A percentile compares a stretch with the other conserved stretches of the same genome.
phyloP scores from a whole-genome alignment of 2,113 vertebrate species.

The Pardalotus punctatus region DNA sequence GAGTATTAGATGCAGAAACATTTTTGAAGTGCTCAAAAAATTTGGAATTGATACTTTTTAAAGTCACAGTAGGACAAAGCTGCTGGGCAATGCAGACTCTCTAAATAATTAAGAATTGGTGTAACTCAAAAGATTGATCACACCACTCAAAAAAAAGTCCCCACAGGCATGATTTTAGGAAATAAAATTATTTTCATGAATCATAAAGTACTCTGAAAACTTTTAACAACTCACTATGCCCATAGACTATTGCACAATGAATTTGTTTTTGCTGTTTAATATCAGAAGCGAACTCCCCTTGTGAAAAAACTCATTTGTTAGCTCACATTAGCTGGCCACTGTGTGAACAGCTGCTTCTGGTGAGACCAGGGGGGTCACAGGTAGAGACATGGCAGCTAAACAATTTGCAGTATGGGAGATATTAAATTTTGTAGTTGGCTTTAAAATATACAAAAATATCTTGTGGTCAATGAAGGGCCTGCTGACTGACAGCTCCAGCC shows the following conservation, averaged over 20 bases:
- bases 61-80: background rate
- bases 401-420: background rate
- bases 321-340: background rate
- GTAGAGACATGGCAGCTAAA: background rate
- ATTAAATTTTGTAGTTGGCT: background rate
- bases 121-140: background rate
- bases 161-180: background rate
- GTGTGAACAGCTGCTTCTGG: background rate
- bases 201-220: background rate
- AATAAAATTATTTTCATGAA: background rate
- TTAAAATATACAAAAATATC: background rate
- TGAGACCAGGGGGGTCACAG: background rate
- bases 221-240: background rate
- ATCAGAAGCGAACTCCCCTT: background rate
- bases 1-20: conserved; percentile 61
- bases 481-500: no score
- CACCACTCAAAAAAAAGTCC: accelerated
- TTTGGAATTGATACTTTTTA: background rate
- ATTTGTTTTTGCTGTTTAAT: background rate
- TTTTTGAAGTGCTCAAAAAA: background rate
- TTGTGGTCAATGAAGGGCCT: background rate
- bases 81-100: background rate
- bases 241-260: background rate
- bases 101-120: background rate
- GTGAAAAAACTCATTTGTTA: background rate